phyloP scores from a whole-genome alignment of 2,797 vertebrate genomes.

The Bothrops alternatus region DNA sequence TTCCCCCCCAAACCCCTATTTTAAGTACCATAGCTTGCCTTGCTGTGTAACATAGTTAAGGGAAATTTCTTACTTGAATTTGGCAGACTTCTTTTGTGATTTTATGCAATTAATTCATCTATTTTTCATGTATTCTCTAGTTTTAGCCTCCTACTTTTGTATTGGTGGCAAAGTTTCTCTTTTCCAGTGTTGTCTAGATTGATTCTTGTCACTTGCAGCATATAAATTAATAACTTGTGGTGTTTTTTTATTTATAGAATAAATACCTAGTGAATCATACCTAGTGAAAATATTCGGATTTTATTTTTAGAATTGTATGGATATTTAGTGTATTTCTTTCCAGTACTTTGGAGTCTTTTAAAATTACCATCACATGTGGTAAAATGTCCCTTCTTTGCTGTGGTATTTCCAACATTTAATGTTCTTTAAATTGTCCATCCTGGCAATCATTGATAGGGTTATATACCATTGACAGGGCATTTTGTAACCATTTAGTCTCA shows the following conservation, averaged over 20 bases:
- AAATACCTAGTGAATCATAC: neutral
- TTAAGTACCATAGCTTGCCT: neutral
- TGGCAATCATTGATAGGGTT: neutral
- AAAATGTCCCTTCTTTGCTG: neutral
- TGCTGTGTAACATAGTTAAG: neutral
- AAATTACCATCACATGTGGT: neutral
- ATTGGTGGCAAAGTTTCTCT: neutral
- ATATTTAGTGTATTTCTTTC: neutral
- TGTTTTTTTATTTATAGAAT: neutral
- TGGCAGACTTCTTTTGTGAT: neutral
- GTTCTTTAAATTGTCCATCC: neutral
- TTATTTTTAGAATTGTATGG: neutral
- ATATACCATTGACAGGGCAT: neutral
- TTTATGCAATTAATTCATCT: neutral
- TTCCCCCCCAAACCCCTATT: accelerated
- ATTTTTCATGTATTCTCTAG: neutral
- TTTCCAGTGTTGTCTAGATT: neutral
- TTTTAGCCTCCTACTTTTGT: neutral
- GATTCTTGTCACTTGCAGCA: neutral
- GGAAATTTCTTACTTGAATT: neutral
- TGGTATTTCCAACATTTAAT: neutral
- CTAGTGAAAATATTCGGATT: neutral
- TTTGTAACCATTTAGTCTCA: neutral
- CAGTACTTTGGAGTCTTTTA: neutral
- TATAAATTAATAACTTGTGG: neutral